Conservation (phyloP, 2,888 invertebrate species). For the Augiades crinisus region DNA sequence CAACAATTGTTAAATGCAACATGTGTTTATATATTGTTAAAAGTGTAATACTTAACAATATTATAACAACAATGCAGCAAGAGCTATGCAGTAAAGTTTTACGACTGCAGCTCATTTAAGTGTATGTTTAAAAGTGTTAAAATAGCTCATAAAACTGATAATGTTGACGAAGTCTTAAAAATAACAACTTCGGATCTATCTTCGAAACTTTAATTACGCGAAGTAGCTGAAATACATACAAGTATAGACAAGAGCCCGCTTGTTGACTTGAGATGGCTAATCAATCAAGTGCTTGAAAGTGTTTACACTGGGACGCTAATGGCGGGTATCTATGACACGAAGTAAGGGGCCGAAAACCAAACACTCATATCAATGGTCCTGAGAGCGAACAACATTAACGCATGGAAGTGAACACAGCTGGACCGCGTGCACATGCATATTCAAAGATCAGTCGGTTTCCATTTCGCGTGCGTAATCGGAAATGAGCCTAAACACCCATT, state of each 20-base stretch:
- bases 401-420: constrained; percentile 48
- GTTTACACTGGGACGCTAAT: constrained; percentile 46
- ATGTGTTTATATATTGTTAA: too few relatives aligned
- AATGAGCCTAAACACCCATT: constrained; percentile 52
- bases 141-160: neutral
- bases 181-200: neutral
- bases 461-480: constrained; percentile 76
- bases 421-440: constrained; percentile 64
- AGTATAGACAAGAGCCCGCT: neutral
- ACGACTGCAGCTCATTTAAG: neutral
- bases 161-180: neutral
- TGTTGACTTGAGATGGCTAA: constrained; percentile 27
- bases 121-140: too few relatives aligned
- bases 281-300: constrained; percentile 38
- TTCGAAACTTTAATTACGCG: neutral
- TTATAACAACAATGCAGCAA: neutral
- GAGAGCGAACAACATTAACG: constrained; percentile 39
- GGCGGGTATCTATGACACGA: constrained; percentile 40
- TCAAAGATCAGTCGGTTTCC: constrained; percentile 71
- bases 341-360: constrained; percentile 8
- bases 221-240: neutral
- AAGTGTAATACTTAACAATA: too few relatives aligned
- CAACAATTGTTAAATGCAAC: too few relatives aligned
- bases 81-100: neutral
- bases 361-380: constrained; percentile 26